Percentiles rank a stretch among this genome's conserved stretches.
phyloP scores from a whole-genome alignment of 2,888 invertebrate species.

The Chymomyza caudatula region DNA sequence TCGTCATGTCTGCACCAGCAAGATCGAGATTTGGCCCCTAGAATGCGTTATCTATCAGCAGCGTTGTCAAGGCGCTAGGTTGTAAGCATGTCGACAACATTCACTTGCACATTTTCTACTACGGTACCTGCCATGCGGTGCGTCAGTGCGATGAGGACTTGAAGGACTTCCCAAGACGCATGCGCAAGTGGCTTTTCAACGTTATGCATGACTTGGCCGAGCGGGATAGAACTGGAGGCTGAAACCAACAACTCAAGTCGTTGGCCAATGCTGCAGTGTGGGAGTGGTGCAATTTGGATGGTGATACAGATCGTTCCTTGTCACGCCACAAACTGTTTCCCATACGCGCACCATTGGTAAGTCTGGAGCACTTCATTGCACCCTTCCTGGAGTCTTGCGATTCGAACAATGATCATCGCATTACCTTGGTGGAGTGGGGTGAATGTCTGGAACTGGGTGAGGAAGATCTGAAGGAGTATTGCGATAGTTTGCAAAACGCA shows the following conservation, averaged over 20 bases:
- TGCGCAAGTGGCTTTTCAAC: constrained; percentile 99
- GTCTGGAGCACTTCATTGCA: constrained; percentile 97
- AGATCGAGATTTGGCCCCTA: constrained; percentile 95
- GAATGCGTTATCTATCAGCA: constrained; percentile 97
- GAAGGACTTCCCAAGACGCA: constrained; percentile 95
- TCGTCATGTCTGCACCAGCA: constrained; percentile 90
- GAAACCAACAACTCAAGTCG: constrained; percentile 90
- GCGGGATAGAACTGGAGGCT: constrained; percentile 92
- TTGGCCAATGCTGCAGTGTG: constrained; percentile 96
- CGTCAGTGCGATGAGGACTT: constrained; percentile 87
- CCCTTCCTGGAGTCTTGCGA: constrained; percentile 97
- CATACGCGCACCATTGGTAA: constrained; percentile 94
- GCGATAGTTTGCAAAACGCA: constrained; percentile 85
- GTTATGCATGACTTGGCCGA: constrained; percentile 97
- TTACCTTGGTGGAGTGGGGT: constrained; percentile 96
- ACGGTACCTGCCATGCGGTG: constrained; percentile 90
- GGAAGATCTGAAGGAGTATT: constrained; percentile 88
- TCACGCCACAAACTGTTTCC: constrained; percentile 97
- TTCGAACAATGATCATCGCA: constrained; percentile 90
- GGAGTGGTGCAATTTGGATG: constrained; percentile 99
- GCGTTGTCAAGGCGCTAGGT: constrained; percentile 86
- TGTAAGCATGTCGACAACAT: constrained; percentile 87
- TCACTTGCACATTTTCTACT: constrained; percentile 96
- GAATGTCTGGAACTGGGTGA: constrained; percentile 90
- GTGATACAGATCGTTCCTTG: constrained; percentile 92